Evolutionary conservation across 2,113 vertebrate species (phyloP).

Genomic region (Heterochromis multidens): DNA sequence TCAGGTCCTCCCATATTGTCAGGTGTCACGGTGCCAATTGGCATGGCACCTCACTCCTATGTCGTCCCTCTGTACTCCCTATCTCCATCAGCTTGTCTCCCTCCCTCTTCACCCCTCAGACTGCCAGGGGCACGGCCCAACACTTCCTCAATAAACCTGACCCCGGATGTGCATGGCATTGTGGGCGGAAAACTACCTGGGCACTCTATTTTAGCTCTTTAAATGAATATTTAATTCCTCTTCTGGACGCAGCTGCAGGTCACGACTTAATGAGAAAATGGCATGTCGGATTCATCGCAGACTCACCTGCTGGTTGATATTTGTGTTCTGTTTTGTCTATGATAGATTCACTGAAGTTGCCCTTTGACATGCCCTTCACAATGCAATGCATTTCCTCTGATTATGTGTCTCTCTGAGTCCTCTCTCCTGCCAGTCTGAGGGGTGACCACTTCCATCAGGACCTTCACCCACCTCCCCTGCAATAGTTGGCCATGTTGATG

Average conservation of each 20-base stretch:
- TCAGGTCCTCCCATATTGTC: constrained; percentile 58
- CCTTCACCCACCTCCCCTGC: constrained; percentile 71
- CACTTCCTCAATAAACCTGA: constrained; percentile 53
- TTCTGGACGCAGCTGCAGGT: constrained; percentile 15
- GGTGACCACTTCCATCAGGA: constrained; percentile 91
- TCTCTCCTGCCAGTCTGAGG: constrained; percentile 82
- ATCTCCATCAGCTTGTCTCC: constrained; percentile 90
- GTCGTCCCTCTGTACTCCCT: constrained; percentile 74
- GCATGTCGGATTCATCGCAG: constrained; percentile 11
- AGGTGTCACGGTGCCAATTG: constrained; percentile 50
- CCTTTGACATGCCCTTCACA: constrained; percentile 74
- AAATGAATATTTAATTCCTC: not conserved
- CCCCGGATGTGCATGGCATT: constrained; percentile 82
- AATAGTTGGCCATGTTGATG: constrained; percentile 94
- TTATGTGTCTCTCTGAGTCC: constrained; percentile 67
- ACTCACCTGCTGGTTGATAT: constrained; percentile 19
- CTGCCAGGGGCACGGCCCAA: constrained; percentile 63
- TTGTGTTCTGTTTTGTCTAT: constrained; percentile 13
- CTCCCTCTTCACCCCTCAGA: constrained; percentile 90
- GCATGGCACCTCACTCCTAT: constrained; percentile 57
- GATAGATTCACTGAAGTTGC: constrained; percentile 65
- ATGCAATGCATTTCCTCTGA: constrained; percentile 79
- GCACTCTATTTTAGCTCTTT: constrained; percentile 62
- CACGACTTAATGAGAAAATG: constrained; percentile 4
- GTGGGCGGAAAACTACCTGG: constrained; percentile 82